These are phyloP conservation scores for Aplidium turbinatum DNA, from an alignment of 23 tunicate genomes.

Conservation along the genomic window DNA sequence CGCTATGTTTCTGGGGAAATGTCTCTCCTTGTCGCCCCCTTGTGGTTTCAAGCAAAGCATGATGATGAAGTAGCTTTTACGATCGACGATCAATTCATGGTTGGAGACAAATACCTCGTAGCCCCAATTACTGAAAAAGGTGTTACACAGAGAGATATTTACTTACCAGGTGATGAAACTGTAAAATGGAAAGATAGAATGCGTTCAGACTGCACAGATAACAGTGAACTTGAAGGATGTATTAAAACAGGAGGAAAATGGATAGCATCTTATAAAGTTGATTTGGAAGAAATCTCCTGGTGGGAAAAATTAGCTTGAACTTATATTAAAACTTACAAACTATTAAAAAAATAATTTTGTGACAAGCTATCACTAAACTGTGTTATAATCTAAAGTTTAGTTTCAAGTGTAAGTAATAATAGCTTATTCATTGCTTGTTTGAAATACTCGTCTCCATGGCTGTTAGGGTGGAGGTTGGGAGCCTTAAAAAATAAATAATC, in stretches of 20 bases:
- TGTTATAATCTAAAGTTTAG: no score
- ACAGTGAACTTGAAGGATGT: neutral
- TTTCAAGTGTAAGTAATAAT: no score
- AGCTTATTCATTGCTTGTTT: no score
- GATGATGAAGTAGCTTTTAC: conserved; percentile 39
- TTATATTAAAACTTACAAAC: neutral
- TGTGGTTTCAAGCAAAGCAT: conserved; percentile 51
- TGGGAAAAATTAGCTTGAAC: conserved; percentile 54
- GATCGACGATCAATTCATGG: conserved; percentile 60
- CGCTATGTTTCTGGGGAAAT: conserved; percentile 38
- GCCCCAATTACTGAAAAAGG: conserved; percentile 64
- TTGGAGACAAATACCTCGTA: conserved; percentile 71
- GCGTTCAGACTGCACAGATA: conserved; percentile 30
- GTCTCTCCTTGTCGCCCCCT: conserved; percentile 41
- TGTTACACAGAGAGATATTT: conserved; percentile 40
- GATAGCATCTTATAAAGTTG: conserved; percentile 33
- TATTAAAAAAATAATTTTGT: neutral
- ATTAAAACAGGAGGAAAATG: conserved; percentile 43
- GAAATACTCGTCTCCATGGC: no score
- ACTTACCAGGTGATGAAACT: conserved; percentile 40
- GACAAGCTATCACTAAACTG: no score
- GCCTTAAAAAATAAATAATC: no score
- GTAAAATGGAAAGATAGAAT: conserved; percentile 49
- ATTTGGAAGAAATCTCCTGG: conserved; percentile 71
- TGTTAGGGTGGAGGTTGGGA: no score